Percentiles rank a stretch among this genome's conserved stretches.
phyloP scores from a whole-genome alignment of 2,797 vertebrate genomes.

The Aselliscus stoliczkanus region DNA sequence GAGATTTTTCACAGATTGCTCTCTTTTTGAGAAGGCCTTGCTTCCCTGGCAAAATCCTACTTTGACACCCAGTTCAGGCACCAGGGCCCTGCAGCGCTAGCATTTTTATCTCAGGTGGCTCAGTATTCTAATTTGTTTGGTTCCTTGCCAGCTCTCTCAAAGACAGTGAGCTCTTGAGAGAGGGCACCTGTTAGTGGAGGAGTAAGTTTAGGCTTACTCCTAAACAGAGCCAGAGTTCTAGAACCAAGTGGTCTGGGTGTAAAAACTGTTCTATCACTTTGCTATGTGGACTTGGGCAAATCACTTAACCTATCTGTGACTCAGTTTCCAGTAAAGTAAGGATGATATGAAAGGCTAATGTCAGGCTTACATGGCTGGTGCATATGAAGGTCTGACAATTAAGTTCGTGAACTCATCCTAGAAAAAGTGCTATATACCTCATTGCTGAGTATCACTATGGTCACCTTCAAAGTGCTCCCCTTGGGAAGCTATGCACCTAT shows the following conservation, averaged over 20 bases:
- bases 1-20: not conserved
- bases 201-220: not conserved
- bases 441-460: too few species aligned
- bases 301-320: not conserved
- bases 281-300: not conserved
- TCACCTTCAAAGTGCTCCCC: too few species aligned
- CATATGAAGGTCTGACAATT: not conserved
- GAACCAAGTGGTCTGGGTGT: not conserved
- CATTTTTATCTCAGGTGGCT: not conserved
- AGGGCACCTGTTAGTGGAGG: not conserved
- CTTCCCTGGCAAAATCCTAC: not conserved
- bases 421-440: too few species aligned
- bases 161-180: not conserved
- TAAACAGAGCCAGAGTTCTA: not conserved
- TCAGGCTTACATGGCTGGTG: not conserved
- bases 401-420: too few species aligned
- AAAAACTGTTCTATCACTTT: not conserved
- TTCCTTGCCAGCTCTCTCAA: not conserved
- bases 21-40: not conserved
- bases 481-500: too few species aligned
- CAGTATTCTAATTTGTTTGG: not conserved
- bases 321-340: not conserved
- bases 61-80: not conserved
- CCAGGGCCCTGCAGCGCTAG: not conserved
- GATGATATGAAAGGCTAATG: not conserved